Evolutionary conservation across 1,140 invertebrate species (phyloP), one percentile per base, ranked within the genome.

Genomic region (Potamilus streckersoni): DNA sequence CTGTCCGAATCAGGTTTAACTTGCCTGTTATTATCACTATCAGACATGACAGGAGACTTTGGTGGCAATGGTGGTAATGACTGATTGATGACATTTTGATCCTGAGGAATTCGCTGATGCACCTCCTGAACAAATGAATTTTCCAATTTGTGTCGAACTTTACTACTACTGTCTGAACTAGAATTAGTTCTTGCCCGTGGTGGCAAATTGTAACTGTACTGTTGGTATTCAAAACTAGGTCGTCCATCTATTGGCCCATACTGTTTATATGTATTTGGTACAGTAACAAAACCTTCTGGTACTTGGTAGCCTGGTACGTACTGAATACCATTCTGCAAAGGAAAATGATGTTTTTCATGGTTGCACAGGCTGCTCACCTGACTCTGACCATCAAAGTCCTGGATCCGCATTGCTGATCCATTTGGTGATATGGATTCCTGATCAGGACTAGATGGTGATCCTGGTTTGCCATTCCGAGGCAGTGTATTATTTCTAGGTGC

Each of bases 351-450:
- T 62, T 69, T 38, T 57, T 74, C 78, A 62, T 79, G 79, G 65
- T 74, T 79, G 73, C 71, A 74, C 5, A 68, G 60, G 55, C 77
- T 79, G 76, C 82, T 83, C 11, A 81, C 80, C 56, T 83, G 82
- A 75, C 84, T 85, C 71, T 84, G 83, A 19, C 84, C 84, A 67
- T 87, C 86, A 76, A 84, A 84, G 61, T 87, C 85, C 58, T 80
- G 71, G n/a, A 83, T 66, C 15, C 83, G 77, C n/a, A 81, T 79
- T 19, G 82, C 73, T n/a, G 84, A 83, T 56, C 81, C 83, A 49
- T 82, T 80, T 27, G 67, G 63, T 14, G 75, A 77, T 17, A 81
- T 68, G 60, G 74, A 78, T 27, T 77, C 75, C 38, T 60, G 19
- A 27, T 78, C 76, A 55, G 80, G 80, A 75, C 80, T 81, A 69